Conservation (phyloP, 2,797 vertebrate species). For the Cossypha caffra region DNA sequence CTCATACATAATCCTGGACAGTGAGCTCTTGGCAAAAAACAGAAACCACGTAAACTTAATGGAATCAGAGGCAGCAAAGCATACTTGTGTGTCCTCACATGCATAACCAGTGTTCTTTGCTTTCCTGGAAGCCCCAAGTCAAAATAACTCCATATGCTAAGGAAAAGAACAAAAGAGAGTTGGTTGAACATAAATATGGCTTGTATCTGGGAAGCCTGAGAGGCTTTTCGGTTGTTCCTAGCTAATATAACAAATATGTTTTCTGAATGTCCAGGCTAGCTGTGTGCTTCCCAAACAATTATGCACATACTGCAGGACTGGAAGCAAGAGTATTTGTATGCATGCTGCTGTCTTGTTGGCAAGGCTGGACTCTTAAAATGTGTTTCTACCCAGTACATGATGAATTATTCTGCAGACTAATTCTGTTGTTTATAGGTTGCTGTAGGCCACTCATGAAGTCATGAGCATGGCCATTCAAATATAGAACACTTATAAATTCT, state of each 20-base stretch:
- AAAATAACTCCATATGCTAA: not conserved
- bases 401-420: slow-evolving; percentile 58
- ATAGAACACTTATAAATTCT: slow-evolving; percentile 66
- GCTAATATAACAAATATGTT: not conserved
- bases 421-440: slow-evolving; percentile 56
- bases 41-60: not conserved
- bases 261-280: not conserved
- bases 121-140: not conserved
- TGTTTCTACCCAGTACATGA: slow-evolving; percentile 1
- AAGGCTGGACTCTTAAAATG: slow-evolving; percentile 38
- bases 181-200: not conserved
- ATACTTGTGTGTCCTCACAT: not conserved
- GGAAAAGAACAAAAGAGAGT: not conserved
- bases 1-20: not conserved
- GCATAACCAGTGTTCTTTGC: not conserved
- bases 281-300: not conserved
- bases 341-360: not conserved
- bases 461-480: slow-evolving; percentile 65
- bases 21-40: not conserved
- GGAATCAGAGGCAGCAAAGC: not conserved
- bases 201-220: not conserved
- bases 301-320: not conserved
- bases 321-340: not conserved
- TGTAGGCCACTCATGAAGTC: slow-evolving; percentile 62
- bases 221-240: not conserved